Evolutionary conservation across 2,113 vertebrate species (phyloP).

Genomic region (Microtus richardsoni): DNA sequence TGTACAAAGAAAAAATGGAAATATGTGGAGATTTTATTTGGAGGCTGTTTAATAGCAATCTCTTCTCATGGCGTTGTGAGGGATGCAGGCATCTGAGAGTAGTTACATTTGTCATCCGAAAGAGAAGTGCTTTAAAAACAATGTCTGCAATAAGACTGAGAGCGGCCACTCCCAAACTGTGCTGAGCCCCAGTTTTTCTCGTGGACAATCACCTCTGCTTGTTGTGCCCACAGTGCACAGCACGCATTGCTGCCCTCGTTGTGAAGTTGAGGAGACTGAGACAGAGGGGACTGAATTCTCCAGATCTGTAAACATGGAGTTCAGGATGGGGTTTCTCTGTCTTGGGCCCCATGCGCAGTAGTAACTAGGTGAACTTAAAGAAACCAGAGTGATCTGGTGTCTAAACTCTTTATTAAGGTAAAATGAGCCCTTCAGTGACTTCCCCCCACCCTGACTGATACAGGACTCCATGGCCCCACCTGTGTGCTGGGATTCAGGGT

Average conservation of each 20-base stretch:
- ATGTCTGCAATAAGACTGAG: neutral
- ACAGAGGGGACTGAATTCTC: neutral
- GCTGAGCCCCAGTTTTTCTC: neutral
- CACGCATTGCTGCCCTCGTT: neutral
- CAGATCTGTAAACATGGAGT: neutral
- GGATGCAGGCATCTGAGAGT: neutral
- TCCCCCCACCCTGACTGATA: neutral
- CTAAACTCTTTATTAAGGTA: neutral
- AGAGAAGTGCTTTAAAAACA: neutral
- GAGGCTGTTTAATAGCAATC: neutral
- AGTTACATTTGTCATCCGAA: neutral
- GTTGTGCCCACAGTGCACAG: neutral
- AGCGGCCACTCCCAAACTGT: neutral
- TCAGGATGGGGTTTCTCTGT: neutral
- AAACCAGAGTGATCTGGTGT: neutral
- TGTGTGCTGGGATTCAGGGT: neutral
- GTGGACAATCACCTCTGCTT: neutral
- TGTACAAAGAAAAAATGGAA: neutral
- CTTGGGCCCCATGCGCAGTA: neutral
- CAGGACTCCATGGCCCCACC: neutral
- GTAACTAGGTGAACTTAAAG: neutral
- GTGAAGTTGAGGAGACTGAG: neutral
- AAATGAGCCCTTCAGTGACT: neutral
- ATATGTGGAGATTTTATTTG: conserved; percentile 33
- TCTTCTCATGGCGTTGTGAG: neutral